Percentiles rank a stretch among this genome's conserved stretches.
Evolutionary conservation across 1,140 invertebrate species (phyloP).

Genomic region (Megalopta genalis): DNA sequence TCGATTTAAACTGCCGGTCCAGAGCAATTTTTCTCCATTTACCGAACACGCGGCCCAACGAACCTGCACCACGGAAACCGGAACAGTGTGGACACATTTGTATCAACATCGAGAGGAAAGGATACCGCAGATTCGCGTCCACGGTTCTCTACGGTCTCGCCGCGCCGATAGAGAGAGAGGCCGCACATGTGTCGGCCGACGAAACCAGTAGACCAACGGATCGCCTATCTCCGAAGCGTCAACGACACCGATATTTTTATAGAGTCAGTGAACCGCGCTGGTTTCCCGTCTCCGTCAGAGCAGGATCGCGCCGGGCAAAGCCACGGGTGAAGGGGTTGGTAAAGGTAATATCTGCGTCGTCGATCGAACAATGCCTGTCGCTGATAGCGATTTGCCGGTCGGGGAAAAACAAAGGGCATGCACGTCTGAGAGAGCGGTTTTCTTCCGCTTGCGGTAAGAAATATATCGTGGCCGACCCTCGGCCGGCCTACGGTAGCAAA

Average conservation of each 20-base stretch:
- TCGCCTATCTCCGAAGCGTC: neutral
- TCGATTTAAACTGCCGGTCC: no score
- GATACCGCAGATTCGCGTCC: no score
- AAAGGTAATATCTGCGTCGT: neutral
- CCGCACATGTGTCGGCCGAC: neutral
- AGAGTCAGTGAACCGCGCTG: neutral
- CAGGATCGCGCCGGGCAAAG: neutral
- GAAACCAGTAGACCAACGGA: neutral
- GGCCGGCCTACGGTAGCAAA: neutral
- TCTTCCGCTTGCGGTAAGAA: slow-evolving; percentile 43
- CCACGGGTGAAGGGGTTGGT: neutral
- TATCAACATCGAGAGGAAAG: no score
- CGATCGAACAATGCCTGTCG: slow-evolving; percentile 14
- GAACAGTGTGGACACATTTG: no score
- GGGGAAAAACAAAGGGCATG: slow-evolving; percentile 21
- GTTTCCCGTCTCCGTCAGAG: neutral
- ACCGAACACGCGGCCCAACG: no score
- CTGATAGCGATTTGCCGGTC: slow-evolving; percentile 28
- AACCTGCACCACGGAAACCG: no score
- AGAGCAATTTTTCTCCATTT: no score
- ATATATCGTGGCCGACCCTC: slow-evolving; percentile 5
- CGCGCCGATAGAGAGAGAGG: no score
- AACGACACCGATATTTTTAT: neutral
- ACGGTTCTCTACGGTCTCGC: no score
- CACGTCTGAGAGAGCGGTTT: slow-evolving; percentile 8